Evolutionary conservation across 2,797 vertebrate species (phyloP), one percentile per base, ranked within the genome.

Genomic region (Eulemur rubriventer): DNA sequence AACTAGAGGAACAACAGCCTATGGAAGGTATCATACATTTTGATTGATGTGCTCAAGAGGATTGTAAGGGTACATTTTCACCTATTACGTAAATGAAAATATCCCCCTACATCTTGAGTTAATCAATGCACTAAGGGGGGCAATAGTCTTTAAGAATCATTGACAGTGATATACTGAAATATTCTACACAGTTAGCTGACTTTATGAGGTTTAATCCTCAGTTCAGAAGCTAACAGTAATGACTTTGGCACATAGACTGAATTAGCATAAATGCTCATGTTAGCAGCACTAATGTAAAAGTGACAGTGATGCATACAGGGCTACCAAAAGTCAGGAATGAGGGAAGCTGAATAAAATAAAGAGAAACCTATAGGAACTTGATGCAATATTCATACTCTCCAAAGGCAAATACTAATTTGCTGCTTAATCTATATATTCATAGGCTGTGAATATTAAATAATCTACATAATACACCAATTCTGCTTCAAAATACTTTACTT

Each of bases 181-280:
- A 96, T 93, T 97, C 75, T 95, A 76, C 70, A 97, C 93, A 96
- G 91, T 95, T 97, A 97, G 79, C 89, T 97, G 85, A 96, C 94
- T 96, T 98, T 94, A 96, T 96, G 79, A 96, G 93, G 76, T 93
- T 97, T 97, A 95, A 96, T 97, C 96, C 92, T 94, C 95, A 97
- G 73, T 97, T 98, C 43, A 92, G 89, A 95, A 97, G 89, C 94
- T 96, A 88, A 92, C 87, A 89, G 80, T 95, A 95, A 96, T 96
- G 95, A 94, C 86, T 95, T 95, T 97, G 85, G 52, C 92, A 96
- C 87, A 94, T 95, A 93, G 41, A 88, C 48, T 94, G 94, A 97
- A 97, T 97, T 95, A 98, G 70, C 89, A 55, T 93, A 97, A 97
- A 93, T 93, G 70, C 33, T 96, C 89, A 83, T 76, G 81, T 85